Conservation (phyloP, 1,140 invertebrate genomes). For the Daktulosphaira vitifoliae region DNA sequence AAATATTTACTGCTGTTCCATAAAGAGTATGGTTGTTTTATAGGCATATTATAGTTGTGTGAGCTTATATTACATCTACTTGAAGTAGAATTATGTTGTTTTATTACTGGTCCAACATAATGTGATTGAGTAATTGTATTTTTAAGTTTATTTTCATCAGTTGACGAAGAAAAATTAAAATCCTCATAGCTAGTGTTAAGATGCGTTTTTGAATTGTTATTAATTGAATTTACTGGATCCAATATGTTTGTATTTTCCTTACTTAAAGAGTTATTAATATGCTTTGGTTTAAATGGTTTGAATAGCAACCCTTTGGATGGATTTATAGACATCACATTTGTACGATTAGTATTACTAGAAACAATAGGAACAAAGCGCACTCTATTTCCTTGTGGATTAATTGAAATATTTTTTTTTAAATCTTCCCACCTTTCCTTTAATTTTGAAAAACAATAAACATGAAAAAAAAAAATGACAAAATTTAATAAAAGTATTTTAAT, state of each 20-base stretch:
- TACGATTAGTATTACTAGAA: conserved; percentile 6
- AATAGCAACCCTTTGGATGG: background rate
- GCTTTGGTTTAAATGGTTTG: conserved; percentile 19
- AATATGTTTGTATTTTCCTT: background rate
- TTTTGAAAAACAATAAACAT: conserved; percentile 1
- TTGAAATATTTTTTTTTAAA: conserved; percentile 27
- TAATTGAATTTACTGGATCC: background rate
- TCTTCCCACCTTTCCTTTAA: conserved; percentile 29
- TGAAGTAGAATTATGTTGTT: background rate
- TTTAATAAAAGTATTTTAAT: too few species aligned
- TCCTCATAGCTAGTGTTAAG: background rate
- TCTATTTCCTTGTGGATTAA: conserved; percentile 23
- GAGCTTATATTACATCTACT: conserved; percentile 7
- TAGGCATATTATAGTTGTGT: conserved; percentile 3
- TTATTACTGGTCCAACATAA: background rate
- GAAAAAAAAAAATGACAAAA: too few species aligned
- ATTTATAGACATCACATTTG: background rate
- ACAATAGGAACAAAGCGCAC: conserved; percentile 18
- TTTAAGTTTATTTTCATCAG: background rate
- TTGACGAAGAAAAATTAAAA: background rate
- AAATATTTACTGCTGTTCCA: background rate
- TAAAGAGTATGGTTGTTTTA: background rate
- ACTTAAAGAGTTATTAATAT: background rate
- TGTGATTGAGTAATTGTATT: background rate
- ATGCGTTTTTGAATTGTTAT: background rate